Evolutionary conservation across 2,113 vertebrate species (phyloP), one percentile per base, ranked within the genome.

Genomic region (Thalassarche chlororhynchos): DNA sequence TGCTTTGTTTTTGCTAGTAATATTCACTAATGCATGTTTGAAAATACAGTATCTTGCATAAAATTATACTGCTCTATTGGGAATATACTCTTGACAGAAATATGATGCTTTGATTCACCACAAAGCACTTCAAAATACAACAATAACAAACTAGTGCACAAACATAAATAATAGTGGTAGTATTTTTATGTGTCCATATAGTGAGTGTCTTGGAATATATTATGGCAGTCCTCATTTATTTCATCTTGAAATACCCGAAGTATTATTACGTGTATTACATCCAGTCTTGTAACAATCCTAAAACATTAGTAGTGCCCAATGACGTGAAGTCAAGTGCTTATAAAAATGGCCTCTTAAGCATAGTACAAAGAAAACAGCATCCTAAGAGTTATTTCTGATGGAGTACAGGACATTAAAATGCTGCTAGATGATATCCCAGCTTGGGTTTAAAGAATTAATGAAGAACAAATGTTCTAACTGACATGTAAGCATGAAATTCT

Each of bases 401-500:
- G 78, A 97, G 94, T 91, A 88, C 20, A 46, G 89, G 93, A 68
- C 95, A 97, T 98, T 98, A 97, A 98, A 98, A 98, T 97, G 97
- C 90, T 95, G 46, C 93, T 95, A 88, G 89, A 96, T 95, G 81
- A 97, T 97, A 96, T 96, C 96, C 95, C 97, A 98, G 97, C 97
- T 97, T 98, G 97, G 96, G 92, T 92, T 98, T 98, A 97, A 97
- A 98, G 97, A 98, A 98, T 98, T 98, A 98, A 98, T 98, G 98
- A 98, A 98, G 98, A 98, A 97, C 98, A 98, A 98, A 98, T 98
- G 98, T 98, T 98, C 93, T 96, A 94, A 97, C 96, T 98, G 97
- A 98, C 74, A 81, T 97, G 95, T 94, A 97, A 95, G 97, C 92
- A 80, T 95, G 96, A 87, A 97, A 98, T 97, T 95, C 96, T 98